A percentile compares a stretch with the other conserved stretches of the same genome.
Evolutionary conservation across 2,888 invertebrate species (phyloP).

Genomic region (Aleiodes alternator): DNA sequence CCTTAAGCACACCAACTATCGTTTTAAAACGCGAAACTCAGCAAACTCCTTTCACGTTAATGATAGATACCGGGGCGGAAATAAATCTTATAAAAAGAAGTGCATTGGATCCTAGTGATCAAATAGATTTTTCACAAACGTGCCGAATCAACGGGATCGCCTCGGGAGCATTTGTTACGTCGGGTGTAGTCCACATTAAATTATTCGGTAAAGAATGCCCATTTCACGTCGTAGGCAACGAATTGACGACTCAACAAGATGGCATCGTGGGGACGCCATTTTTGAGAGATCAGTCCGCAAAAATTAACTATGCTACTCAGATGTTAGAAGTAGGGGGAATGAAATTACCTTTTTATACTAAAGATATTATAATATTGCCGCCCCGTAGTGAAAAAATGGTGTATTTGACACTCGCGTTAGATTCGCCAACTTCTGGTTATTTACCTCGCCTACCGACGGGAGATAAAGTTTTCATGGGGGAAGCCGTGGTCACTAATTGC

Average conservation of each 20-base stretch:
- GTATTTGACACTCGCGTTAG: too few relatives aligned
- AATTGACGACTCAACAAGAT: not conserved
- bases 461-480: slow-evolving; percentile 7
- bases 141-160: not conserved
- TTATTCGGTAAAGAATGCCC: not conserved
- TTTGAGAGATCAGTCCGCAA: not conserved
- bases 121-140: not conserved
- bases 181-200: not conserved
- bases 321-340: not conserved
- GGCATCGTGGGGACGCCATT: not conserved
- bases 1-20: not conserved
- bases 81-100: not conserved
- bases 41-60: not conserved
- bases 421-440: too few relatives aligned
- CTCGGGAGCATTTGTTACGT: not conserved
- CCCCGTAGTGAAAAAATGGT: too few relatives aligned
- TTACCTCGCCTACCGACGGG: not conserved
- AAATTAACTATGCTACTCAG: too few relatives aligned
- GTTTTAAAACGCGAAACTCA: not conserved
- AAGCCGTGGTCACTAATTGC: not conserved
- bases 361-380: not conserved
- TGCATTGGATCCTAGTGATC: not conserved
- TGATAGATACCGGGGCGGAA: slow-evolving; percentile 1
- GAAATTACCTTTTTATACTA: not conserved
- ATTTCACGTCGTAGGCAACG: not conserved